Conservation (phyloP, 2,797 vertebrate species). For the Typhlichthys subterraneus region DNA sequence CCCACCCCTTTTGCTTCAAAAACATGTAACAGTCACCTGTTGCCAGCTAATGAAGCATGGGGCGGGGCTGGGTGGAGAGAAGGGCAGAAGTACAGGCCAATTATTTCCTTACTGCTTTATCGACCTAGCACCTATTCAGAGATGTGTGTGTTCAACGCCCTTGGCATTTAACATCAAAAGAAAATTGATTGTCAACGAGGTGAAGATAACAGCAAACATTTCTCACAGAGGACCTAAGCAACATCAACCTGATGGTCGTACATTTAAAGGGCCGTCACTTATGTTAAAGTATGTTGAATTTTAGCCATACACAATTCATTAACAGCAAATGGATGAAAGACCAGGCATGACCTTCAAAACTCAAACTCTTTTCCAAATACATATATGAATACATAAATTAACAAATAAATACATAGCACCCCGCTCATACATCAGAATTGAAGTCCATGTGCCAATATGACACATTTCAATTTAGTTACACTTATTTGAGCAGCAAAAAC, state of each 20-base stretch:
- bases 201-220: constrained; percentile 4
- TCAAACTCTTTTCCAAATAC: not conserved
- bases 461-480: not conserved
- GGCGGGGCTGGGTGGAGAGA: not conserved
- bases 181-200: not conserved
- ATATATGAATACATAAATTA: no score
- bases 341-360: constrained; percentile 2
- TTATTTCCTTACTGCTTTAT: not conserved
- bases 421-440: not conserved
- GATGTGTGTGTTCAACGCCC: not conserved
- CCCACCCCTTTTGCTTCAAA: no score
- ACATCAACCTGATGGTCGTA: not conserved
- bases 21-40: no score
- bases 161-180: constrained; percentile 5
- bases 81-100: not conserved
- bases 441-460: not conserved
- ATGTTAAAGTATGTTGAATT: not conserved
- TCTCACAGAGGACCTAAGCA: constrained; percentile 2
- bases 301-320: constrained; percentile 2
- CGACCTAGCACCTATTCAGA: not conserved
- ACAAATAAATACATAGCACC: not conserved
- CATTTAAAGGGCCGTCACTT: not conserved
- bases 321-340: not conserved
- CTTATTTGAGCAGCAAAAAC: not conserved
- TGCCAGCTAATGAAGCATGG: not conserved